A percentile compares a stretch with the other conserved stretches of the same genome.
phyloP scores from a whole-genome alignment of 1,140 invertebrate species.

The Zaprionus capensis region DNA sequence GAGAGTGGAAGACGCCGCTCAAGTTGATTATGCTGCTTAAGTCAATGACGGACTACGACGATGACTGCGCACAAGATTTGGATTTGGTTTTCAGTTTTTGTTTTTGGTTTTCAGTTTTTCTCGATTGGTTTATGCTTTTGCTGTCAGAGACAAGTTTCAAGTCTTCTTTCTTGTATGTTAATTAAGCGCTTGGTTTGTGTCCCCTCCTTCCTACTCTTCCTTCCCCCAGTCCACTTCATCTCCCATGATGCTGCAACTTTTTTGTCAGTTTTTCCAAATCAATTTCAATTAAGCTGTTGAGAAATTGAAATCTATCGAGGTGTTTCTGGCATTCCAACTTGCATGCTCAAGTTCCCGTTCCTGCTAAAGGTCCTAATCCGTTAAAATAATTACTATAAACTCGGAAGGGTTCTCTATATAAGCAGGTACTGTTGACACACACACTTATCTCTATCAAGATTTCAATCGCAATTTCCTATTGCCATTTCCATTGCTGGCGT shows the following conservation, averaged over 20 bases:
- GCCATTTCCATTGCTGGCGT: constrained; percentile 16
- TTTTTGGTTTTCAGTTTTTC: constrained; percentile 19
- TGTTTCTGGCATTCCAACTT: not conserved
- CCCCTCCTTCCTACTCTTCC: not conserved
- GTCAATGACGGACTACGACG: constrained; percentile 64
- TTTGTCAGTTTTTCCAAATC: constrained; percentile 43
- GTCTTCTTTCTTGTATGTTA: constrained; percentile 74
- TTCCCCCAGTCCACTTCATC: too few relatives aligned
- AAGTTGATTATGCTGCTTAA: constrained; percentile 82
- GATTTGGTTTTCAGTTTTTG: constrained; percentile 54
- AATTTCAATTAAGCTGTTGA: constrained; percentile 48
- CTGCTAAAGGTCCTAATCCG: not conserved
- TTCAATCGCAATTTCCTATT: constrained; percentile 2
- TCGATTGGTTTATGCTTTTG: constrained; percentile 23
- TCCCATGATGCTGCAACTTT: constrained; percentile 55
- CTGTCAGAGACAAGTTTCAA: constrained; percentile 80
- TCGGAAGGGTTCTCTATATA: too few relatives aligned
- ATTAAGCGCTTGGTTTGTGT: constrained; percentile 53
- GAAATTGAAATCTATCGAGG: constrained; percentile 22
- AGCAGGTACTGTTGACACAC: not conserved
- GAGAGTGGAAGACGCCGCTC: constrained; percentile 42
- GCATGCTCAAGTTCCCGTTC: not conserved
- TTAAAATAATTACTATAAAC: constrained; percentile 1
- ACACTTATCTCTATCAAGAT: not conserved
- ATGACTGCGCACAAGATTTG: constrained; percentile 77